Conservation (phyloP, 37 sponge, comb jelly and placozoan genomes). For the Oopsacas minuta region DNA sequence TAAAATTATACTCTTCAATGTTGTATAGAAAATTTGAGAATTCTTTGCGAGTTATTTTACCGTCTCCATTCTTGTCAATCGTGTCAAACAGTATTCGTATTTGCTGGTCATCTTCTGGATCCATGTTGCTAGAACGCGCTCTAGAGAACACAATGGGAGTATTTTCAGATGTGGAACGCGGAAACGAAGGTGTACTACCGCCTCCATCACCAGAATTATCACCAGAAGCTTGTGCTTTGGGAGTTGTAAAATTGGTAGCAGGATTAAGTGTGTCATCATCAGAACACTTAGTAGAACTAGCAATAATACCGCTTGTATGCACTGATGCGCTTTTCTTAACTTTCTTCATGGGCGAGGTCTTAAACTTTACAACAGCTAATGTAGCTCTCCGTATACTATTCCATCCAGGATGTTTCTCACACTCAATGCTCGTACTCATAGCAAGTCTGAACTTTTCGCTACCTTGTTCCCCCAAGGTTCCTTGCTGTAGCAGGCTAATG, state of each 20-base stretch:
- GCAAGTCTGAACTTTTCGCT: conserved; percentile 34
- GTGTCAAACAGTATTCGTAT: conserved; percentile 49
- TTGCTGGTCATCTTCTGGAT: conserved; percentile 32
- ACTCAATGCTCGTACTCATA: conserved; percentile 28
- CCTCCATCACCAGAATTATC: too few species aligned
- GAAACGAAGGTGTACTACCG: background rate
- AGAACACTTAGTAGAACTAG: background rate
- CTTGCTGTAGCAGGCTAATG: conserved; percentile 22
- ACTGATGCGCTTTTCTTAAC: background rate
- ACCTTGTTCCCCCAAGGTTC: conserved; percentile 33
- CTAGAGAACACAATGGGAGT: background rate
- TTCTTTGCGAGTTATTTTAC: conserved; percentile 35
- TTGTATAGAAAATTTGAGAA: conserved; percentile 17
- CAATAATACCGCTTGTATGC: background rate
- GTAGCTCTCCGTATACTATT: conserved; percentile 33
- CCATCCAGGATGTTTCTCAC: conserved; percentile 77
- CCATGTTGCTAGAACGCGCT: conserved; percentile 16
- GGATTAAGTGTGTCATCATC: background rate
- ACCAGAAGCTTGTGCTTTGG: background rate
- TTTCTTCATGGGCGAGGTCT: conserved; percentile 6
- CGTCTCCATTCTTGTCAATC: conserved; percentile 56
- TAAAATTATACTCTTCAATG: conserved; percentile 15
- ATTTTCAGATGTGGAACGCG: background rate
- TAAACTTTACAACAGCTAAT: conserved; percentile 40
- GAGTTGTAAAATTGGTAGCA: background rate